phyloP scores from a whole-genome alignment of 2,113 vertebrate species.

The Numida meleagris region DNA sequence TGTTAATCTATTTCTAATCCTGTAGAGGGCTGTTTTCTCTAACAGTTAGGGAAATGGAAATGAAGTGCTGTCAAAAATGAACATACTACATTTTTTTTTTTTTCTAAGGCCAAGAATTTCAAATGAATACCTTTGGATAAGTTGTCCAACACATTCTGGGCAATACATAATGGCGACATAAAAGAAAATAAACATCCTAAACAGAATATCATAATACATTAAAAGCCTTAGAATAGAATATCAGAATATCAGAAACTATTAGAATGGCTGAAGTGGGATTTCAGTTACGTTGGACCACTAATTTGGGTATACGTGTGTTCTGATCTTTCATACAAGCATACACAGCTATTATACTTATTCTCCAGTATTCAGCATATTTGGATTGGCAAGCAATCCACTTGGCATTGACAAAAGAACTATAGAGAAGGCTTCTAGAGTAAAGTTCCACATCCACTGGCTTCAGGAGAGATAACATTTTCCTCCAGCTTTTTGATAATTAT shows the following conservation, averaged over 20 bases:
- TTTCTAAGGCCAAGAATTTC: neutral
- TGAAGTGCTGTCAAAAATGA: neutral
- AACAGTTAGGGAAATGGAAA: neutral
- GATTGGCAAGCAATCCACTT: neutral
- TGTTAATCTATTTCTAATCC: constrained; percentile 35
- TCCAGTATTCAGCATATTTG: neutral
- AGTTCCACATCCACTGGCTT: neutral
- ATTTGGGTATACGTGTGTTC: fast-evolving
- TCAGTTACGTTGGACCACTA: neutral
- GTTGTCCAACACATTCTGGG: neutral
- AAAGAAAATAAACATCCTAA: neutral
- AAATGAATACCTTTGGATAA: neutral
- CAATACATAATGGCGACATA: fast-evolving
- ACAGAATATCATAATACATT: neutral
- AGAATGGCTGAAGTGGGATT: neutral
- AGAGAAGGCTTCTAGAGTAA: neutral
- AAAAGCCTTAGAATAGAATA: neutral
- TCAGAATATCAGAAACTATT: neutral
- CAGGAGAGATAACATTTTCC: neutral
- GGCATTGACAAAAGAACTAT: neutral
- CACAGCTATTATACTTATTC: neutral
- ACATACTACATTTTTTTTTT: neutral
- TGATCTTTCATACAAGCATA: neutral
- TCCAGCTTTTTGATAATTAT: neutral
- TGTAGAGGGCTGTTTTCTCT: neutral